Evolutionary conservation across 2,888 invertebrate species (phyloP).

Genomic region (Galeopsomyia nigrocyanea): DNA sequence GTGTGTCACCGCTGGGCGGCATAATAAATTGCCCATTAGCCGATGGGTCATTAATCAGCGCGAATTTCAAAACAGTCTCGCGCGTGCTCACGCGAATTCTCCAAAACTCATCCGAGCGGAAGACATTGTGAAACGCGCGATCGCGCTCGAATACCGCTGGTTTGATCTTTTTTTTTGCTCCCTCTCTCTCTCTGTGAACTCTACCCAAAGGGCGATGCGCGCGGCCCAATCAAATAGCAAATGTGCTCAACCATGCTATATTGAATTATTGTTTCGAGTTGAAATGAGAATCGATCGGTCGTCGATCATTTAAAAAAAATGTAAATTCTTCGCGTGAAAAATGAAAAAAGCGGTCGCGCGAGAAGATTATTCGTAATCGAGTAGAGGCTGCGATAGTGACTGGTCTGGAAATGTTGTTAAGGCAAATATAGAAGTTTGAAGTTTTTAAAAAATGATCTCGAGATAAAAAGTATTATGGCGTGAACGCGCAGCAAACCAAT

Average conservation of each 20-base stretch:
- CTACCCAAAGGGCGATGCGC: neutral
- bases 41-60: constrained; percentile 37
- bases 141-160: neutral
- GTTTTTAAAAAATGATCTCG: neutral
- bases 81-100: constrained; percentile 1
- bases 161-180: neutral
- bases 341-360: no score
- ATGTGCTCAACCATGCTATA: constrained; percentile 24
- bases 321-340: no score
- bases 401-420: neutral
- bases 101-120: neutral
- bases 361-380: no score
- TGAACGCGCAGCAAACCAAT: constrained; percentile 37
- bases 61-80: neutral
- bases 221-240: constrained; percentile 38
- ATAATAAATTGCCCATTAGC: constrained; percentile 43
- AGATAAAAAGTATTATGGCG: neutral
- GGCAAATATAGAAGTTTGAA: neutral
- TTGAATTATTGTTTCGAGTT: neutral
- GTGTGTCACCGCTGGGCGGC: constrained; percentile 30
- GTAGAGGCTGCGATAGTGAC: no score
- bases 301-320: no score
- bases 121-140: neutral
- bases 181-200: no score
- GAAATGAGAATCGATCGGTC: no score